Evolutionary conservation across 2,113 vertebrate genomes (phyloP), one percentile per base, ranked within the genome.

Genomic region (Ginglymostoma cirratum): DNA sequence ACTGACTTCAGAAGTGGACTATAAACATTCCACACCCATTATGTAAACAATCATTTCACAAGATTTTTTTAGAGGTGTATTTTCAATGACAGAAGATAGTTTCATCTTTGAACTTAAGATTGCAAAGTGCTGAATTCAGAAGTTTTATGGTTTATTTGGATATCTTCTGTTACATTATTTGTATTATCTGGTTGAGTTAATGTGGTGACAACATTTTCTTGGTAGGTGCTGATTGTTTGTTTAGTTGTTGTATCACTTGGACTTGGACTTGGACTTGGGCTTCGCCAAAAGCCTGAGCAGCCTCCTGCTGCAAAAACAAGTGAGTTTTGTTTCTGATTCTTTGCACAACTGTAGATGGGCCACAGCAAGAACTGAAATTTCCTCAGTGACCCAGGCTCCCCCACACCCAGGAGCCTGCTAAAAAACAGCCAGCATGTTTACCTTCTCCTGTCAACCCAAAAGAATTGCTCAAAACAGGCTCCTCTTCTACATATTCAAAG

Each of bases 231-330:
- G 96, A 66, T 98, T 45, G 96, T 96, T 96, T 96, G 97, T 96
- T 96, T 98, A 96, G 97, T 98, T 96, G 90, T 45, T 95, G 69
- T 98, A 78, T 97, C 97, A 0, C 97, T 98, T 97, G 98, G 97
- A 96, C 96, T 98, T 78, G 97, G 98, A 52, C 96, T 98, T 95
- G 97, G 97, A 90, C 97, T 98, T 87, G 98, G 98, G 96, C 97
- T 98, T 61, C 55, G 0, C 12, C 55, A 61, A 61, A 97, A 97
- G 14, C 96, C n/a, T 72, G 38, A 94, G 14, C 24, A 24, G 27
- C 5, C 94, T 52, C 27, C 38, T 52, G 42, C 6, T 48, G 45
- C 15, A 72, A 23, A 42, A 38, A 93, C 12, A 72, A 27, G 94
- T 95, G 66, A 95, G 8, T 95, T 72, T 93, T 66, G 17, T 93